These are phyloP conservation scores for Venustoraphidia nigricollis DNA, from an alignment of 2,888 invertebrate genomes.

Conservation along the genomic window DNA sequence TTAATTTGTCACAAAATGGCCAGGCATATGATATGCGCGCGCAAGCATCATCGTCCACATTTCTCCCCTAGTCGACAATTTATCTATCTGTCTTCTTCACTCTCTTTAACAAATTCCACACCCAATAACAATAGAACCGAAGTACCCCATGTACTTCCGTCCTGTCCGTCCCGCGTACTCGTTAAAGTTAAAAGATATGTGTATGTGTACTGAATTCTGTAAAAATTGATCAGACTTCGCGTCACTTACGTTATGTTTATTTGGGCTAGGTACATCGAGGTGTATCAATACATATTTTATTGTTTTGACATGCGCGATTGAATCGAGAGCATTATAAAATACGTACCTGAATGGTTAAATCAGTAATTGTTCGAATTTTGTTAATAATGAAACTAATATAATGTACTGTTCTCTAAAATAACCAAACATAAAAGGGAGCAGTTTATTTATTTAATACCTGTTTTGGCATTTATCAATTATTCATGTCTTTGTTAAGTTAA, in stretches of 20 bases:
- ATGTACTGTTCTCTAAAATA: too few species aligned
- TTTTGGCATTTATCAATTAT: not conserved
- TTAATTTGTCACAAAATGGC: conserved; percentile 32
- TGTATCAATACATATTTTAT: conserved; percentile 9
- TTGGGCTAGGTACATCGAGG: too few species aligned
- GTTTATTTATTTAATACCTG: not conserved
- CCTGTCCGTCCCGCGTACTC: not conserved
- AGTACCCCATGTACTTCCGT: conserved; percentile 13
- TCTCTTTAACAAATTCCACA: too few species aligned
- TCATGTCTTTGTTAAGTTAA: not conserved
- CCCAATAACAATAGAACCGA: not conserved
- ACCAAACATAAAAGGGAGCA: not conserved
- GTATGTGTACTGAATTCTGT: conserved; percentile 8
- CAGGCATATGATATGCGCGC: conserved; percentile 20
- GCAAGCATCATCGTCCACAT: conserved; percentile 13
- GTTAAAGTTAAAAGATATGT: too few species aligned
- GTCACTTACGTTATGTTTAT: too few species aligned
- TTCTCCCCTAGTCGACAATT: not conserved
- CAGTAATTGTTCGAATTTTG: too few species aligned
- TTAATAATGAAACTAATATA: too few species aligned
- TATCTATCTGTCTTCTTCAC: too few species aligned
- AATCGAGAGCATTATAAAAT: conserved; percentile 3
- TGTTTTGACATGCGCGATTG: conserved; percentile 10
- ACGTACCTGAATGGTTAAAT: conserved; percentile 2
- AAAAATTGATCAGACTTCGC: conserved; percentile 16